Evolutionary conservation across 2,113 vertebrate species (phyloP), one percentile per base, ranked within the genome.

Genomic region (Colossoma macropomum): DNA sequence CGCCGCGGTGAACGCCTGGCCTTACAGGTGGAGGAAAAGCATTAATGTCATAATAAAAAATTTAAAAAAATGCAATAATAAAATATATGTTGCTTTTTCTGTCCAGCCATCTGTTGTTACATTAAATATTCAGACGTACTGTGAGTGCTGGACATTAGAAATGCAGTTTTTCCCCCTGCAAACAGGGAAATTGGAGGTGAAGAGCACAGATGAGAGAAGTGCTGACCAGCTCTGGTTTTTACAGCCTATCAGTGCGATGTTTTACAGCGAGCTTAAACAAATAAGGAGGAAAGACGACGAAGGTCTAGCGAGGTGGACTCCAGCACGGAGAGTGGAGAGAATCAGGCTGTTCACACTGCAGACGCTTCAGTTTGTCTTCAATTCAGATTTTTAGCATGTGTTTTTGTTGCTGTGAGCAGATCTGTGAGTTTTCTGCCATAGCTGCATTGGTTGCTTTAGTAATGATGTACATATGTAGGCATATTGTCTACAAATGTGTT

Each of bases 221-320:
- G 59, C 80, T 63, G 27, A 84, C 72, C 13, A 73, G 71, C 23
- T 0, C 17, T 11, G 2, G 16, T 73, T 78, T 82, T 78, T 73
- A 77, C 75, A 27, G 75, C 27, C 45, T 76, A 77, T 82, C 74
- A 17, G 32, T 5, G 66, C 25, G 50, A 50, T 8, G 56, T 21
- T 74, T 85, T 85, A 54, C 69, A 27, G 54, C 25, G 81, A 8
- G 30, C 78, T 82, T 87, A 30, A 75, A 80, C 69, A 71, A 16
- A 80, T 81, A 81, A 76, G 32, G 32, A 48, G 48, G 10, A 28
- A 4, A 23, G 28, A 17, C 25, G 66, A 66, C 59, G 69, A 78
- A 16, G 32, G 5, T 38, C 32, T 23, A 50, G 70, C n/a, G 25
- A 27, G 41, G 28, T 70, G 34, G 23, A 15, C 34, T 45, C 41